Conservation (phyloP, 2,113 vertebrate genomes). For the Chascanopsetta lugubris region DNA sequence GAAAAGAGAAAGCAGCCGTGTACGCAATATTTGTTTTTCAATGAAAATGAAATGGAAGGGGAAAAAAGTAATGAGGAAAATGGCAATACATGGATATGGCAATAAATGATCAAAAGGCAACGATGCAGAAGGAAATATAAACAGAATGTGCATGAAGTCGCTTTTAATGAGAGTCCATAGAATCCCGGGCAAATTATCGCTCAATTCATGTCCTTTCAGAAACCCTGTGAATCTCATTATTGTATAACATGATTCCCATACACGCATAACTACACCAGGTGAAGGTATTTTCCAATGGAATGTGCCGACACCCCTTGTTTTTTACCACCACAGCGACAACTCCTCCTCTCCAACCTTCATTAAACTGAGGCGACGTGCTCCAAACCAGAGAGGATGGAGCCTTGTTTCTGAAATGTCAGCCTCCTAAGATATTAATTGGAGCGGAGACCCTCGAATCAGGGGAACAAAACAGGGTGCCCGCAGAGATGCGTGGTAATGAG, state of each 20-base stretch:
- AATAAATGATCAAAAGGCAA: slow-evolving; percentile 4
- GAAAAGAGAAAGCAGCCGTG: too few species aligned
- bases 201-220: neutral
- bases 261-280: neutral
- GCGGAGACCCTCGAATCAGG: slow-evolving; percentile 73
- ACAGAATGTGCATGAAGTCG: too few species aligned
- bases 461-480: slow-evolving; percentile 67
- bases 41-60: too few species aligned
- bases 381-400: slow-evolving; percentile 60
- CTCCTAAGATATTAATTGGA: slow-evolving; percentile 72
- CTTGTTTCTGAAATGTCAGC: slow-evolving; percentile 75
- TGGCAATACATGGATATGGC: neutral
- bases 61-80: too few species aligned
- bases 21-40: too few species aligned
- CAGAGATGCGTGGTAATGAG: slow-evolving; percentile 75
- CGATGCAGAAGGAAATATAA: too few species aligned
- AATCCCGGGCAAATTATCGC: neutral
- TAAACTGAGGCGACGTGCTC: slow-evolving; percentile 53
- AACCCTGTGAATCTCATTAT: neutral
- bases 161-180: too few species aligned
- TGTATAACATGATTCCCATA: neutral
- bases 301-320: slow-evolving; percentile 5
- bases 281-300: neutral
- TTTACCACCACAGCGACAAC: slow-evolving; percentile 32
- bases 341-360: slow-evolving; percentile 61